Evolutionary conservation across 2,113 vertebrate genomes (phyloP).

Genomic region (Gymnarchus niloticus): DNA sequence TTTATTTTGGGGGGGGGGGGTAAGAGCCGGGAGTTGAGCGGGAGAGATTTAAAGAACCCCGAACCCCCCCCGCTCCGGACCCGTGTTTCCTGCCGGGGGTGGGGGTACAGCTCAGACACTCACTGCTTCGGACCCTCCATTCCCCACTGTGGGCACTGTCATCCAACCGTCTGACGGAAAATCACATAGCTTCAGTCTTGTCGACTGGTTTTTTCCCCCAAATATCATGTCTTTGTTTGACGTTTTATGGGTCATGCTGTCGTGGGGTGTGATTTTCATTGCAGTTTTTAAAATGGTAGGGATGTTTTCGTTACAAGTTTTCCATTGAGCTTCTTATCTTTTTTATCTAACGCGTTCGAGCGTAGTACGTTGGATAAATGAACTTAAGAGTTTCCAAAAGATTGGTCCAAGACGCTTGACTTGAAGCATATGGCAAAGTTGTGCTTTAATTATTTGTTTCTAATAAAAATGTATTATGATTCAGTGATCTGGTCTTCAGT

Average conservation of each 20-base stretch:
- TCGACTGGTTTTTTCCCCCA: neutral
- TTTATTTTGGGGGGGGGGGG: constrained; percentile 28
- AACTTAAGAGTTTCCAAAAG: neutral
- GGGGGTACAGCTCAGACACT: constrained; percentile 5
- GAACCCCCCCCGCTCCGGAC: constrained; percentile 51
- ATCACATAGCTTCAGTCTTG: neutral
- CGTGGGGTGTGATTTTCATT: neutral
- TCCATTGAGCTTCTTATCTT: neutral
- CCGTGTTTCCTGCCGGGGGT: constrained; percentile 53
- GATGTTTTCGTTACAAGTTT: neutral
- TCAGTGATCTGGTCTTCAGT: too few relatives aligned
- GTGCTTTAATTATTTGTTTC: neutral
- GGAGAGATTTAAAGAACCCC: constrained; percentile 49
- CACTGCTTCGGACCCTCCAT: neutral
- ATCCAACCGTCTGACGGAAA: neutral
- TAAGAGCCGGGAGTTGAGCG: constrained; percentile 41
- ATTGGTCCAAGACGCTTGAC: neutral
- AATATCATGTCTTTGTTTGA: neutral
- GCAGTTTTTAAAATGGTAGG: neutral
- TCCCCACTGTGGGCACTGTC: neutral
- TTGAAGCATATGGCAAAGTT: neutral
- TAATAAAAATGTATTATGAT: too few relatives aligned
- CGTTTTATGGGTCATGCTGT: neutral
- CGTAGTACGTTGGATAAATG: neutral
- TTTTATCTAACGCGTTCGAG: neutral